Evolutionary conservation across 2,113 vertebrate genomes (phyloP), one percentile per base, ranked within the genome.

Genomic region (Caloenas nicobarica): DNA sequence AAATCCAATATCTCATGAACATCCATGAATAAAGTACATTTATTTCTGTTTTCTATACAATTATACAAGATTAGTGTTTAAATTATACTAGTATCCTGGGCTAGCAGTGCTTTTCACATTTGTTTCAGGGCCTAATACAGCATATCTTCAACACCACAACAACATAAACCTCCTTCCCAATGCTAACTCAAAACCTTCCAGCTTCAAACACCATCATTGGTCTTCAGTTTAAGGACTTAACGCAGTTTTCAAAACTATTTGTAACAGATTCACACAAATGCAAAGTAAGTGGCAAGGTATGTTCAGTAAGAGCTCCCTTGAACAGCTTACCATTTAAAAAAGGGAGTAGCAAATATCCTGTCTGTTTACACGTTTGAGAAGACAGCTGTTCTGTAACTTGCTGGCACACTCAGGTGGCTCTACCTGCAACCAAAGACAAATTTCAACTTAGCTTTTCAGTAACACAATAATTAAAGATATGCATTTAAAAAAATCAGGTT

Each of bases 321-420:
- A 89, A 71, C 42, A 74, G 84, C 95, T 93, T 68, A 97, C 95
- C 94, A 92, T 96, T 68, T 92, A 96, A 95, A 48, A 86, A 51
- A 8, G 4, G 34, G 3, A 60, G 24, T 2, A 73, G 48, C 84
- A 50, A 93, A 73, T 40, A 84, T 42, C 65, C 7, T 66, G 64
- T 22, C 82, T 38, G 38, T n/a, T 93, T 2, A 74, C 1, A 3
- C 3, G 1, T 57, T 48, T 44, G 29, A 86, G 34, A 79, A 73
- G 46, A 77, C 31, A 68, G 64, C 34, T 80, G 82, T 19, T 94
- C 68, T 62, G 42, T n/a, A 83, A 78, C 79, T 78, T 91, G 64
- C 62, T 21, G 40, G 57, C 15, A 80, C 66, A 46, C 38, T 93
- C 79, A 74, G 33, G 65, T 57, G 46, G 72, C 40, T 85, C 78